Evolutionary conservation across 2,113 vertebrate genomes (phyloP), one percentile per base, ranked within the genome.

Genomic region (Gambusia holbrooki): DNA sequence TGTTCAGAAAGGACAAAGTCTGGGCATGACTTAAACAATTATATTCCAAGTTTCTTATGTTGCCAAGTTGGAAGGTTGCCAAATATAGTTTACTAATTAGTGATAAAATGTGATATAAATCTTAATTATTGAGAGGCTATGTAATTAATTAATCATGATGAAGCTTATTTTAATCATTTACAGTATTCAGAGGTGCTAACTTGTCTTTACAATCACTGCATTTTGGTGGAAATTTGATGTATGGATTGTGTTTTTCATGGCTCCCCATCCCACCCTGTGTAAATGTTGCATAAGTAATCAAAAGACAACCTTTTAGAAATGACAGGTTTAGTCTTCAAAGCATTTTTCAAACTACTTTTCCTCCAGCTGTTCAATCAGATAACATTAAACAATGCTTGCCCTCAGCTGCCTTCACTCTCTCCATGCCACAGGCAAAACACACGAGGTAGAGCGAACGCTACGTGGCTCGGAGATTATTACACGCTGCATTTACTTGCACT

Each of bases 1-100:
- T n/a, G 33, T 32, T 12, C 28, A 66, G 33, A 74, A 73, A 63
- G 32, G 45, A 40, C 51, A 14, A 8, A 63, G 30, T 73, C 73
- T 65, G 40, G 60, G 27, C 62, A 51, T 5, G 48, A 54, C 61
- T 77, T 45, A 58, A 60, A 58, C 64, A 45, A 10, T 9, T 62
- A 30, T 37, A 45, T 27, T 22, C 7, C 22, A 54, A 54, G 6
- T n/a, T 10, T 58, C 9, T 25, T 25, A 58, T 58, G 51, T n/a
- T 10, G 51, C 3, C 22, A 58, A n/a, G 51, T 58, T n/a, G 22
- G 25, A 58, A 58, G 25, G 22, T 58, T 58, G 25, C 11, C 22
- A 58, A n/a, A 11, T 58, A n/a, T 10, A 10, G 10, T n/a, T 25
- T n/a, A 58, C 25, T 22, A 11, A 19, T n/a, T 58, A 10, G 25